Conservation (phyloP, 92 coral and sea anemone species). For the Umimayanthus chanpuru region DNA sequence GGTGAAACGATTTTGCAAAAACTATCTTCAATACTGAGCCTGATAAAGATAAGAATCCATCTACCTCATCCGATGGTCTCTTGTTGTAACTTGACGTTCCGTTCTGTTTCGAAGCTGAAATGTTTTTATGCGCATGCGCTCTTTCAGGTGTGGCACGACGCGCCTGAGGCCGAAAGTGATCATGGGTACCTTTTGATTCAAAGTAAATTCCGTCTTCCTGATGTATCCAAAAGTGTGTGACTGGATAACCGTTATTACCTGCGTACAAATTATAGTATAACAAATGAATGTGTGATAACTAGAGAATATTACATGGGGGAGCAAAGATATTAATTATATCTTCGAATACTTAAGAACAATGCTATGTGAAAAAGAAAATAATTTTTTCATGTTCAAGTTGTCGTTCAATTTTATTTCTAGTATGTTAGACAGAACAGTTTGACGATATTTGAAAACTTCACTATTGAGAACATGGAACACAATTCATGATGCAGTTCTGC, state of each 20-base stretch:
- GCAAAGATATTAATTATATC: too few relatives aligned
- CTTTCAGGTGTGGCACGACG: slow-evolving; percentile 92
- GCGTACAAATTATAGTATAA: not conserved
- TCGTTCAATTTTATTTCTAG: not conserved
- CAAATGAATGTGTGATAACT: not conserved
- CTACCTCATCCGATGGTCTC: slow-evolving; percentile 33
- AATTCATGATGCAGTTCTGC: too few relatives aligned
- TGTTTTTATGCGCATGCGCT: slow-evolving; percentile 56
- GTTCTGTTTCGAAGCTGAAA: slow-evolving; percentile 60
- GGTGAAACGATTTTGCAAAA: not conserved
- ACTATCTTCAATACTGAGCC: not conserved
- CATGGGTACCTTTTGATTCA: slow-evolving; percentile 94
- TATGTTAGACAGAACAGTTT: too few relatives aligned
- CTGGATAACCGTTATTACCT: slow-evolving; percentile 99
- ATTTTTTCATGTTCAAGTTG: too few relatives aligned
- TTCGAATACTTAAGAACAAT: too few relatives aligned
- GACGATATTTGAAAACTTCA: too few relatives aligned
- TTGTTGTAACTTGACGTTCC: slow-evolving; percentile 33
- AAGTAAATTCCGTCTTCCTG: slow-evolving; percentile 95
- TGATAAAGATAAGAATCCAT: not conserved
- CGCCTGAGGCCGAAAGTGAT: slow-evolving; percentile 95
- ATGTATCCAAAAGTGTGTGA: slow-evolving; percentile 97
- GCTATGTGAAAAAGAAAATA: too few relatives aligned
- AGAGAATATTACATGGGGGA: too few relatives aligned
- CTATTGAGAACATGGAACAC: too few relatives aligned